Percentiles rank a stretch among this genome's conserved stretches.
Conservation (phyloP, 2,888 invertebrate genomes). For the Macrostomum cliftonense region DNA sequence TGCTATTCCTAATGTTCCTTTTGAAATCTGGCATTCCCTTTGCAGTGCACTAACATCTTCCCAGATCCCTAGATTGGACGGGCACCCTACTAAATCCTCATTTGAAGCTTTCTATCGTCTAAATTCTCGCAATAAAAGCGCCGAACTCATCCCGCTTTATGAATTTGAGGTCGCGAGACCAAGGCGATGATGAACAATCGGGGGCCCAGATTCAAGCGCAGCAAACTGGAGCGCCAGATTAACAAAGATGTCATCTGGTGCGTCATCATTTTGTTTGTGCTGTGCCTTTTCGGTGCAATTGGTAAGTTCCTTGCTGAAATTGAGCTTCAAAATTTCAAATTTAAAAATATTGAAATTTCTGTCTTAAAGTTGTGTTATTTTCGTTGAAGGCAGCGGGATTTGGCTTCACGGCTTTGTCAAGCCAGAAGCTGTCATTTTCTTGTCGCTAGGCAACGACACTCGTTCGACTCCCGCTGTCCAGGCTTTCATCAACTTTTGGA, state of each 20-base stretch:
- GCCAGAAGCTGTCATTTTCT: slow-evolving; percentile 20
- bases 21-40: no score
- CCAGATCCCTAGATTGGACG: no score
- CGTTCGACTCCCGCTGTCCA: slow-evolving; percentile 42
- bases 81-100: no score
- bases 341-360: no score
- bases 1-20: no score
- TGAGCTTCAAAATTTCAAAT: no score
- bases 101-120: no score
- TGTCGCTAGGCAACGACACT: slow-evolving; percentile 1
- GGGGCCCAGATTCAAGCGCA: slow-evolving; percentile 76
- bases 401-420: slow-evolving; percentile 7
- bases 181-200: slow-evolving; percentile 94
- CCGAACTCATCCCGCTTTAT: no score
- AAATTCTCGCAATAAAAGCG: no score
- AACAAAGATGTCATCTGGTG: slow-evolving; percentile 57
- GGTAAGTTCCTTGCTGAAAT: slow-evolving; percentile 9
- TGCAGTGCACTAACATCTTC: no score
- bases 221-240: slow-evolving; percentile 73
- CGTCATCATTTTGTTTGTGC: slow-evolving; percentile 5
- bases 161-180: slow-evolving; percentile 56
- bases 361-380: no score
- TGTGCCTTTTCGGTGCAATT: slow-evolving; percentile 9
- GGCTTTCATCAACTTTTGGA: slow-evolving; percentile 75
- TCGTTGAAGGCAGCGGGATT: slow-evolving; percentile 8